A percentile compares a stretch with the other conserved stretches of the same genome.
These are phyloP conservation scores for Azemiops feae DNA, from an alignment of 2,113 vertebrate species.

Conservation along the genomic window DNA sequence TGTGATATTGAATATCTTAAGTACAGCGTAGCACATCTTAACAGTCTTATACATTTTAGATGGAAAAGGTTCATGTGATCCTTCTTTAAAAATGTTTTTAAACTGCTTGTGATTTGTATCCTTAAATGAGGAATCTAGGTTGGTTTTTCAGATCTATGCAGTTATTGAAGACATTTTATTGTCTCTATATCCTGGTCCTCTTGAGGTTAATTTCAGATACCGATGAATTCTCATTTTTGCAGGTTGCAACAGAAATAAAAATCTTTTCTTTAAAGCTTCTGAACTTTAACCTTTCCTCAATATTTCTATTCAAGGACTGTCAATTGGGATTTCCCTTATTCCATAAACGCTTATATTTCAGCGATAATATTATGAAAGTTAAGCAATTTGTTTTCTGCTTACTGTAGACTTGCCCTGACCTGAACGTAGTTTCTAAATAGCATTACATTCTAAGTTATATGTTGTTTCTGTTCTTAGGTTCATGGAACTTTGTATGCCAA, in stretches of 20 bases:
- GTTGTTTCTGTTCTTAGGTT: not conserved
- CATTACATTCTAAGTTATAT: not conserved
- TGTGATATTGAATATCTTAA: not conserved
- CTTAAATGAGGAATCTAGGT: not conserved
- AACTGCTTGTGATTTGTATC: not conserved
- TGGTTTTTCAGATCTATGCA: not conserved
- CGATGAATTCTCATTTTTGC: slow-evolving; percentile 9
- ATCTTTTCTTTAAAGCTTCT: slow-evolving; percentile 15
- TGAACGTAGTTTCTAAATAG: not conserved
- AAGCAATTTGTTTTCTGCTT: not conserved
- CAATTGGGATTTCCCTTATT: slow-evolving; percentile 11
- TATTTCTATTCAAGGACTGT: slow-evolving; percentile 15
- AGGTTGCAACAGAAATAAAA: slow-evolving; percentile 14
- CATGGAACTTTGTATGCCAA: not conserved
- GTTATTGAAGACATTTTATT: not conserved
- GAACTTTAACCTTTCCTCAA: slow-evolving; percentile 14
- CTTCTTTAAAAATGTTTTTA: not conserved
- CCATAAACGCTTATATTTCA: slow-evolving; percentile 8
- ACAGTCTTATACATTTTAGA: not conserved
- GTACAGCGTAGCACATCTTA: not conserved
- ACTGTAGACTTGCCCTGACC: not conserved
- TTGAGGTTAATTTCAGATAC: slow-evolving; percentile 23
- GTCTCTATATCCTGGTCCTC: not conserved
- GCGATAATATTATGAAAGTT: slow-evolving; percentile 2
- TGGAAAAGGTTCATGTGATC: not conserved